Percentiles rank a stretch among this genome's conserved stretches.
Evolutionary conservation across 2,888 invertebrate genomes (phyloP).

Genomic region (Nebria salina): DNA sequence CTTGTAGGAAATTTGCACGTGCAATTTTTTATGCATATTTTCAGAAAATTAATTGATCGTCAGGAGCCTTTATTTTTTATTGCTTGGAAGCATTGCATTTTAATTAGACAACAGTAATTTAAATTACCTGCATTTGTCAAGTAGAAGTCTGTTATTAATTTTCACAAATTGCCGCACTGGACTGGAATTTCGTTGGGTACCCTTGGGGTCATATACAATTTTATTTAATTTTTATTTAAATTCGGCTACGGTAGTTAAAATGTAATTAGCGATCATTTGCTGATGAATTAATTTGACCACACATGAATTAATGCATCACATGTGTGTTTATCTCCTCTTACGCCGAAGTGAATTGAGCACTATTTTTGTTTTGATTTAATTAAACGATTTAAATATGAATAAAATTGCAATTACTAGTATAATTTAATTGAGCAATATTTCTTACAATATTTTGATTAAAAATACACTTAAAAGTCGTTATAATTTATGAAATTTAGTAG

Average conservation of each 20-base stretch:
- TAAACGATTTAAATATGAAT: too few relatives aligned
- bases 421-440: too few relatives aligned
- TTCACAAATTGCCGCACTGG: constrained; percentile 19
- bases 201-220: constrained; percentile 9
- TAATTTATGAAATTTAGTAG: too few relatives aligned
- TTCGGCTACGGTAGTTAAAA: constrained; percentile 36
- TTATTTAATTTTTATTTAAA: constrained; percentile 27
- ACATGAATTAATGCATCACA: constrained; percentile 5
- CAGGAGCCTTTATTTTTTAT: background rate
- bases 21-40: constrained; percentile 6
- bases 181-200: constrained; percentile 3
- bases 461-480: too few relatives aligned
- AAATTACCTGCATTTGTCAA: constrained; percentile 26
- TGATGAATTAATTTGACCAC: background rate
- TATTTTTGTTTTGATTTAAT: too few relatives aligned
- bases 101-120: constrained; percentile 27
- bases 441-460: too few relatives aligned
- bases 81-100: constrained; percentile 13
- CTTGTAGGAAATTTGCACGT: background rate
- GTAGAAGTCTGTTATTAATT: constrained; percentile 20
- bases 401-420: too few relatives aligned
- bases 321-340: background rate
- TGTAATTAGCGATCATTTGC: constrained; percentile 23
- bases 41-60: background rate
- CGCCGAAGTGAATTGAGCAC: too few relatives aligned